Base-by-base conservation (phyloP, 2,888 invertebrate genomes). In the Tetramorium bicarinatum region DNA sequence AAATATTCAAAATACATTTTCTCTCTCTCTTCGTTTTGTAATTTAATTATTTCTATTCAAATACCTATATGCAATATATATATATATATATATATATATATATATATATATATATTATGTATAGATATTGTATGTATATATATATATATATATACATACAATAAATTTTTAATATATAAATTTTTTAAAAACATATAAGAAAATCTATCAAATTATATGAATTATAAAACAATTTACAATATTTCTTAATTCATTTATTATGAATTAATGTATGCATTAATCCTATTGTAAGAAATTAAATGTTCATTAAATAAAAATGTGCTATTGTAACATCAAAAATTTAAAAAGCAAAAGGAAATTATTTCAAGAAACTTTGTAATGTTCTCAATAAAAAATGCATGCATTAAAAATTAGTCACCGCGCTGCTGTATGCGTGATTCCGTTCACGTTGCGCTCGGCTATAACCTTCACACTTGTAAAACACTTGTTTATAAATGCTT, bases 381-480 rank as follows among this genome's bases (percentile, higher is more conserved):
- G n/a, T 25, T 25, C 25, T 15, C 6, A 29, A 64, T 25, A 4
- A 21, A 8, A 56, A n/a, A 56, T 44, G 15, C 21, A 34, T 56
- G 18, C 21, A 66, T 76, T 64, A n/a, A 25, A 29, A 52, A 62
- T 74, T 81, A 81, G 75, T 72, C 81, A 75, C 49, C 61, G 15
- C 4, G 13, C 25, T 41, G n/a, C 4, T 41, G 21, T 13, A n/a
- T 56, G 9, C 15, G 56, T 72, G 61, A 38, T 38, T 34, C 34
- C 44, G 29, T 59, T 52, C 7, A 8, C 29, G 3, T 44, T 41
- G 29, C 41, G 21, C 47, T 49, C 44, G 69, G 44, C n/a, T 21
- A 21, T 59, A 75, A 80, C 87, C 85, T 87, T 87, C 75, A 80
- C 67, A 71, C 75, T 49, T 21, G 49, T n/a, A 21, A 29, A 69